Evolutionary conservation across 2,888 invertebrate genomes (phyloP).

Genomic region (Dorcus hopei): DNA sequence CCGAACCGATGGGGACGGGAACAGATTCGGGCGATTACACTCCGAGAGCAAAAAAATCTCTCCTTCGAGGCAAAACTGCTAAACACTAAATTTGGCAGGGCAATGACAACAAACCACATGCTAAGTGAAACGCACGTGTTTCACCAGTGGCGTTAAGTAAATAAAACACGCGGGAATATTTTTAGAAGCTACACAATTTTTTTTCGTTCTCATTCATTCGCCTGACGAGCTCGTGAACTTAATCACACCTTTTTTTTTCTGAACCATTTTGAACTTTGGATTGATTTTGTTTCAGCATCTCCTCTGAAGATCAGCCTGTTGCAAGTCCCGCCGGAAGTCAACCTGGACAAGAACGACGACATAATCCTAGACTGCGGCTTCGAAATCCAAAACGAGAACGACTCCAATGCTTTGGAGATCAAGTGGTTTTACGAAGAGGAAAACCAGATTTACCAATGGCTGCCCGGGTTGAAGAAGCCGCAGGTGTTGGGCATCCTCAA

Average conservation of each 20-base stretch:
- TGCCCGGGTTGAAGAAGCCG: conserved; percentile 40
- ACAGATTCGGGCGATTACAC: too few relatives aligned
- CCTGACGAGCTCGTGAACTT: too few relatives aligned
- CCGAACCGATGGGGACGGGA: not conserved
- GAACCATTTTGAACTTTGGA: not conserved
- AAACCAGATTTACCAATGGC: conserved; percentile 54
- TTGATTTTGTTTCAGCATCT: conserved; percentile 7
- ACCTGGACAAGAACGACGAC: conserved; percentile 28
- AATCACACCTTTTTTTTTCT: not conserved
- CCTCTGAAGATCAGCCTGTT: not conserved
- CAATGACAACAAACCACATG: too few relatives aligned
- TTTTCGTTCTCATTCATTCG: not conserved
- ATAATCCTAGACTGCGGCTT: conserved; percentile 53
- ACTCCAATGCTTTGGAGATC: conserved; percentile 45
- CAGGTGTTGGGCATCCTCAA: conserved; percentile 42
- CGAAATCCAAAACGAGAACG: conserved; percentile 43
- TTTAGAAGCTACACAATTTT: not conserved
- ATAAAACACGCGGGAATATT: not conserved
- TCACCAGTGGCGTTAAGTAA: conserved; percentile 5
- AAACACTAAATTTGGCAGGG: too few relatives aligned
- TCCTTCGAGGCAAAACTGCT: too few relatives aligned
- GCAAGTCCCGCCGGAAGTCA: conserved; percentile 12
- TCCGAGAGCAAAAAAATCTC: too few relatives aligned
- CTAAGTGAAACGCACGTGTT: conserved; percentile 9
- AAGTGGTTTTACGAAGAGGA: conserved; percentile 53